Conservation (phyloP, 2,888 invertebrate genomes). For the Epinotia bilunana region DNA sequence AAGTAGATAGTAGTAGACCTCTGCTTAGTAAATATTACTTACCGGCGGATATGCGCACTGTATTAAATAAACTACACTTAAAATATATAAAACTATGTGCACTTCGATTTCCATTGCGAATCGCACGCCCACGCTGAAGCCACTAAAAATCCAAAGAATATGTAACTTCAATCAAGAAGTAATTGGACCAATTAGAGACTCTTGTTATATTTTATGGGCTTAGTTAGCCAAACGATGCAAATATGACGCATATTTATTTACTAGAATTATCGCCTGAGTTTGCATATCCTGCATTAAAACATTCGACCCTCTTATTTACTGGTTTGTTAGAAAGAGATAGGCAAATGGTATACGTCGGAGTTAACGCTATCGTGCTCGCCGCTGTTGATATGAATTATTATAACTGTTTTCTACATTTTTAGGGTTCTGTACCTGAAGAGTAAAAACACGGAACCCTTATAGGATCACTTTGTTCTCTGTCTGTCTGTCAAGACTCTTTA, state of each 20-base stretch:
- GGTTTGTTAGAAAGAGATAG: background rate
- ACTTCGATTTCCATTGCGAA: conserved; percentile 11
- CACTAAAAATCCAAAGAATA: background rate
- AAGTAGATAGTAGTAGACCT: no score
- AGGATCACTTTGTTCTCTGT: no score
- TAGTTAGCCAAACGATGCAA: background rate
- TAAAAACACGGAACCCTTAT: no score
- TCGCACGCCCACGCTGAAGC: background rate
- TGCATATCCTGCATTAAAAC: background rate
- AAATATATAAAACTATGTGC: conserved; percentile 48
- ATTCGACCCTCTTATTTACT: background rate
- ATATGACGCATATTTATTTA: background rate
- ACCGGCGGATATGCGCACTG: conserved; percentile 57
- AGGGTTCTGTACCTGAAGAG: no score
- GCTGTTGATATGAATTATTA: background rate
- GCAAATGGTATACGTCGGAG: background rate
- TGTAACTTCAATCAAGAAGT: conserved; percentile 5
- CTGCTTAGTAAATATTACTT: conserved; percentile 38
- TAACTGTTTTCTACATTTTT: background rate
- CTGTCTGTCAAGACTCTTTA: no score
- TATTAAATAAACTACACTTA: conserved; percentile 38
- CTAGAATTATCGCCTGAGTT: background rate
- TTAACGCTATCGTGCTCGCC: background rate
- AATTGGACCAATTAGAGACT: conserved; percentile 28
- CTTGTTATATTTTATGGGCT: conserved; percentile 13